Conservation (phyloP, 2,113 vertebrate species). For the Leucoraja erinaceus region DNA sequence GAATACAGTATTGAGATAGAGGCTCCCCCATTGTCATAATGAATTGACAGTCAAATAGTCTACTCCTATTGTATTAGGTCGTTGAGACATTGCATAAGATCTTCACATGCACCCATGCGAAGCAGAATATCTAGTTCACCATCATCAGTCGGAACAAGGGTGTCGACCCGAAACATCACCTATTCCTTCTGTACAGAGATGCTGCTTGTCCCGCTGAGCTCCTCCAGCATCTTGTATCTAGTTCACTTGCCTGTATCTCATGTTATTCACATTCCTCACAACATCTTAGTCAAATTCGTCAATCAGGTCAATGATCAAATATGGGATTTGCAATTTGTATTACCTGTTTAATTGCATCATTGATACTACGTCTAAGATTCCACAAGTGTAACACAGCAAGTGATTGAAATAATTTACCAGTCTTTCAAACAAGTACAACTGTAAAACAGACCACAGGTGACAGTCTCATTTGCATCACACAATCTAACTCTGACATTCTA, state of each 20-base stretch:
- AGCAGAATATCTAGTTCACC: neutral
- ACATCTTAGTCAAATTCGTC: neutral
- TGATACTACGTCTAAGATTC: slow-evolving; percentile 11
- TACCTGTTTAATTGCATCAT: neutral
- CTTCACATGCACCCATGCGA: neutral
- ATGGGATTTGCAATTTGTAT: neutral
- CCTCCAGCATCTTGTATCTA: no score
- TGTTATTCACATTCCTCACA: neutral
- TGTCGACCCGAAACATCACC: no score
- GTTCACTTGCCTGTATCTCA: neutral
- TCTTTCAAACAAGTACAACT: neutral
- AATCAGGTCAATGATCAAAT: neutral
- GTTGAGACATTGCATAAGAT: neutral
- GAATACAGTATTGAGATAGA: no score
- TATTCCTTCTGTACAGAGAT: no score
- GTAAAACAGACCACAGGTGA: neutral
- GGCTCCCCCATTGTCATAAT: no score
- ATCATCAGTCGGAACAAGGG: no score
- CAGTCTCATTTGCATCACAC: neutral
- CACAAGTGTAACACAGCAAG: neutral
- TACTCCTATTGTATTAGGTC: no score
- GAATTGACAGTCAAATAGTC: no score
- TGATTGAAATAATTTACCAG: neutral
- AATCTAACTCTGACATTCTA: neutral
- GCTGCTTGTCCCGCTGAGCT: no score